A percentile compares a stretch with the other conserved stretches of the same genome.
Conservation (phyloP, 2,888 invertebrate genomes). For the Trachelus iudaicus region DNA sequence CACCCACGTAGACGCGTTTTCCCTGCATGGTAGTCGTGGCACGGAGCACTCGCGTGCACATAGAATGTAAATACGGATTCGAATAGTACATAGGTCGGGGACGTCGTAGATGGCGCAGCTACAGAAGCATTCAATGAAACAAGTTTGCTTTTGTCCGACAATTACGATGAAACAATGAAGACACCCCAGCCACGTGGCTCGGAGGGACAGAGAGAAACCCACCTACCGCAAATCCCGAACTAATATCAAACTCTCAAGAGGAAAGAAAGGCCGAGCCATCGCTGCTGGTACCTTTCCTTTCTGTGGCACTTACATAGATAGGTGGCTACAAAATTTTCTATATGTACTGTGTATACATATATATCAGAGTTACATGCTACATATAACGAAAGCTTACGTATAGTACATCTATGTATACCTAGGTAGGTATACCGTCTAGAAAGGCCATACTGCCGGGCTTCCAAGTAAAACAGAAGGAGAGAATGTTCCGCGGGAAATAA, state of each 20-base stretch:
- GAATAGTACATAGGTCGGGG: neutral
- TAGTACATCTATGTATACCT: neutral
- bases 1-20: neutral
- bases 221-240: conserved; percentile 44
- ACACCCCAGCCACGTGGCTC: conserved; percentile 22
- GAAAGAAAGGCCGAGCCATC: conserved; percentile 41
- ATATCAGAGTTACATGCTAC: neutral
- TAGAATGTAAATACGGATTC: conserved; percentile 2
- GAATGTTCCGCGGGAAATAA: conserved; percentile 59
- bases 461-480: conserved; percentile 58
- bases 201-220: neutral
- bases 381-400: neutral
- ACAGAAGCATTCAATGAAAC: conserved; percentile 52
- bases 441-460: neutral
- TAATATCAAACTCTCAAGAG: conserved; percentile 56
- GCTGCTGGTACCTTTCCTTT: neutral
- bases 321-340: neutral
- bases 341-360: neutral
- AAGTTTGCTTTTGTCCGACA: conserved; percentile 62
- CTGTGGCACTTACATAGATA: neutral
- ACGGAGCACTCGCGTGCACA: neutral
- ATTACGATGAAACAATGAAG: conserved; percentile 60
- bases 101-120: neutral
- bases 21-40: neutral
- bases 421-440: conserved; percentile 5